Evolutionary conservation across 1,140 invertebrate species (phyloP).

Genomic region (Ceratina japonica): DNA sequence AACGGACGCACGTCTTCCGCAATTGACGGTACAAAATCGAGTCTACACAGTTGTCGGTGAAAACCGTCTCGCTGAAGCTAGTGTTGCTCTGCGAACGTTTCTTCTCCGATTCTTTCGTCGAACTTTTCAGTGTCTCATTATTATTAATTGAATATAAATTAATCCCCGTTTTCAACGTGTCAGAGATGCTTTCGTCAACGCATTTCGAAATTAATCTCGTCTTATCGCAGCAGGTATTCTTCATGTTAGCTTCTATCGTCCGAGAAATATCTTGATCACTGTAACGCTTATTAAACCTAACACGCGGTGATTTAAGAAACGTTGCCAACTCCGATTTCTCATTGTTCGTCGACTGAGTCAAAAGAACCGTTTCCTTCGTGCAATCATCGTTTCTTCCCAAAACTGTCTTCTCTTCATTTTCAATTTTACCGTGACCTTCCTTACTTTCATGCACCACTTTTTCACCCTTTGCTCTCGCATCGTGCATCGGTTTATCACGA

Average conservation of each 20-base stretch:
- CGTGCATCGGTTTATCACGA: too few species aligned
- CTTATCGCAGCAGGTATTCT: too few species aligned
- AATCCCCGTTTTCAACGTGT: background rate
- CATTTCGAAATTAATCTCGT: background rate
- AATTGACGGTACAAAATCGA: conserved; percentile 14
- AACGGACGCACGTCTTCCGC: background rate
- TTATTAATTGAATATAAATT: background rate
- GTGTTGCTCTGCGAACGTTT: conserved; percentile 1
- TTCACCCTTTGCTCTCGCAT: background rate
- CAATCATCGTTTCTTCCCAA: background rate
- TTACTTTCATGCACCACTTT: too few species aligned
- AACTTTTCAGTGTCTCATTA: background rate
- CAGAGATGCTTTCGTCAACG: too few species aligned
- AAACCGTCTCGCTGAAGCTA: background rate
- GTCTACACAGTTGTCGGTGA: conserved; percentile 1
- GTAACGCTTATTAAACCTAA: background rate
- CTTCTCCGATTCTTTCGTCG: background rate
- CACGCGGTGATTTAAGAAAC: background rate
- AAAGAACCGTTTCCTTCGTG: background rate
- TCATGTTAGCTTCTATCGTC: too few species aligned
- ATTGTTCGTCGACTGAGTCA: background rate
- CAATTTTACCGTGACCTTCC: too few species aligned
- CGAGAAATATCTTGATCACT: background rate
- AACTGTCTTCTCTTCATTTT: background rate
- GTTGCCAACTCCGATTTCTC: background rate